Percentiles rank a stretch among this genome's conserved stretches.
Evolutionary conservation across 2,113 vertebrate species (phyloP).

Genomic region (Oncorhynchus clarkii): DNA sequence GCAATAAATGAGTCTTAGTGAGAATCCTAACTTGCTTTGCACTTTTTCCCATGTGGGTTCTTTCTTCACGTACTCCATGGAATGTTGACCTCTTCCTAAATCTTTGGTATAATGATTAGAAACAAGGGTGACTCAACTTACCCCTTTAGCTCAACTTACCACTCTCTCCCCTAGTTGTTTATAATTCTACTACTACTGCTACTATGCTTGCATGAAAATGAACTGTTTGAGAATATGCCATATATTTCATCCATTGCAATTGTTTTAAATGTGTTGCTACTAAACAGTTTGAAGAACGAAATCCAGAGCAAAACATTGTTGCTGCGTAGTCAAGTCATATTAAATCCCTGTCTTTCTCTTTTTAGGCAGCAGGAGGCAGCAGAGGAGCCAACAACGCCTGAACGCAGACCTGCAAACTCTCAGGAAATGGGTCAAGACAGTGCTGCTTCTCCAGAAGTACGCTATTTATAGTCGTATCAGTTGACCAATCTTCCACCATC

Average conservation of each 20-base stretch:
- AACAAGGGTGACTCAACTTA: neutral
- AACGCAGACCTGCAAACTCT: conserved; percentile 20
- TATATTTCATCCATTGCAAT: neutral
- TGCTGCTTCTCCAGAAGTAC: conserved; percentile 36
- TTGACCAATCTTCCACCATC: neutral
- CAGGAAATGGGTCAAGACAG: conserved; percentile 20
- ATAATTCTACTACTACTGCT: neutral
- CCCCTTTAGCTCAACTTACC: no score
- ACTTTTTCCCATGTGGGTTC: no score
- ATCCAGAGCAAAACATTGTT: neutral
- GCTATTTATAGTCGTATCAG: neutral
- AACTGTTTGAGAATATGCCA: neutral
- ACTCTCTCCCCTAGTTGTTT: neutral
- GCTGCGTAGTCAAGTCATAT: neutral
- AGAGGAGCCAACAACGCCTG: no score
- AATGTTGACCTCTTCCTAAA: no score
- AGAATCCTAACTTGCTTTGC: no score
- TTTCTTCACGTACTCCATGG: no score
- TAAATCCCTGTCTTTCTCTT: neutral
- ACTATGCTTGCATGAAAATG: neutral
- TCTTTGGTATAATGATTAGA: no score
- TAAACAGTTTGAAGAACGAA: neutral
- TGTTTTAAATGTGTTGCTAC: neutral
- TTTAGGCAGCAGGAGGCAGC: neutral
- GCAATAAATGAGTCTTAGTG: no score